These are phyloP conservation scores for Drosophila kikkawai DNA, from an alignment of 1,140 invertebrate genomes.

Conservation along the genomic window DNA sequence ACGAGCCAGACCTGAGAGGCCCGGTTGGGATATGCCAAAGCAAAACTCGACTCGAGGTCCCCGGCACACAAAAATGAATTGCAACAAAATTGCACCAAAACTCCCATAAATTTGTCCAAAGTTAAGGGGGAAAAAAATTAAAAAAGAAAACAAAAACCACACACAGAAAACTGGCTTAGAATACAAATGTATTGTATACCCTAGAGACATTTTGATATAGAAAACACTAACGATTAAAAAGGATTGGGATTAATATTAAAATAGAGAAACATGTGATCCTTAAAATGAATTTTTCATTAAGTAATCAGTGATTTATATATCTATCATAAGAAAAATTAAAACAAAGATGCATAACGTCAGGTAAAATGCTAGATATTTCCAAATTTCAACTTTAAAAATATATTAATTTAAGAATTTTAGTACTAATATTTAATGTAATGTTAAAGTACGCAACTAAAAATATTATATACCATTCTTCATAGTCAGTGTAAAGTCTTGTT, in stretches of 20 bases:
- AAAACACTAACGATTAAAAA: neutral
- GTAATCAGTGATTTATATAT: too few relatives aligned
- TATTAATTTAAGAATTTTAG: neutral
- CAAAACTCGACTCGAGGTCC: constrained; percentile 37
- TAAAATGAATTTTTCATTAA: too few relatives aligned
- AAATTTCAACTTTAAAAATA: too few relatives aligned
- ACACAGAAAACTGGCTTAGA: constrained; percentile 13
- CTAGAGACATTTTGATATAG: neutral
- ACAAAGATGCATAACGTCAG: too few relatives aligned
- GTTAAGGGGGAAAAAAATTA: constrained; percentile 50
- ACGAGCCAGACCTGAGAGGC: constrained; percentile 38
- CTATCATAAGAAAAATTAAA: too few relatives aligned
- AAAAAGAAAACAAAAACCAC: constrained; percentile 26
- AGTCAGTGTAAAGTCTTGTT: neutral
- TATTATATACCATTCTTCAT: neutral
- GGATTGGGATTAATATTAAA: neutral
- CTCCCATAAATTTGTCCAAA: constrained; percentile 83
- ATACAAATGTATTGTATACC: constrained; percentile 1
- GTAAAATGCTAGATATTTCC: too few relatives aligned
- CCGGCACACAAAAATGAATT: constrained; percentile 77
- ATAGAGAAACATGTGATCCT: neutral
- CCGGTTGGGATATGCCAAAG: constrained; percentile 34
- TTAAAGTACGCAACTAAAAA: constrained; percentile 24
- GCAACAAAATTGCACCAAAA: constrained; percentile 84
- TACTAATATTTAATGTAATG: constrained; percentile 11